Evolutionary conservation across 2,113 vertebrate genomes (phyloP), one percentile per base, ranked within the genome.

Genomic region (Astur gentilis): DNA sequence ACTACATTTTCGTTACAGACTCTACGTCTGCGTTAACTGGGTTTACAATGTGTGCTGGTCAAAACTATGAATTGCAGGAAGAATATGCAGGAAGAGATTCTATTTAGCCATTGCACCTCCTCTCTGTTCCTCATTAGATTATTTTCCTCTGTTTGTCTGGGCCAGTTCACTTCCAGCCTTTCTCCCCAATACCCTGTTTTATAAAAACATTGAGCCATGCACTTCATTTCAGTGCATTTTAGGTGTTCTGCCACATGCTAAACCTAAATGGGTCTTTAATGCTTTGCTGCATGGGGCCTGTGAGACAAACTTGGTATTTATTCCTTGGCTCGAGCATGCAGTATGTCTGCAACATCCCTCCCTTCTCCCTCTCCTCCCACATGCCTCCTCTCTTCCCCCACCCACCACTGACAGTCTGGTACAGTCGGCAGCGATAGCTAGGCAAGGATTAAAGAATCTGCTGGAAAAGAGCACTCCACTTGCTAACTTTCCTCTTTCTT

Each of bases 201-300:
- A 16, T 13, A 47, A 58, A 73, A 72, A 34, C 67, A 70, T 2
- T 0, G 25, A 60, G n/a, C 32, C 20, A 2, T 1, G 7, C 2
- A 3, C 52, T 27, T 69, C 22, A 11, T 0, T 16, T n/a, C 9
- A 16, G 8, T 36, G 54, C 13, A 21, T 52, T 90, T 71, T 10
- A 57, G 50, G 40, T 18, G 31, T 67, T 72, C 38, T 85, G 47
- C 38, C 78, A 27, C 6, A 1, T 15, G 58, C 49, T 52, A 54
- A 93, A 58, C 47, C 57, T 27, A 60, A 71, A 47, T 0, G 29
- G 72, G n/a, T 10, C 65, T 81, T 42, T 13, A 29, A 7, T 6
- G 52, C 42, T 91, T 73, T 78, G 76, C 50, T 42, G 6, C 25
- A 3, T 2, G 11, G n/a, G 45, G 60, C 42, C 67, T 64, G 50